Evolutionary conservation across 2,113 vertebrate species (phyloP).

Genomic region (Mus pahari): DNA sequence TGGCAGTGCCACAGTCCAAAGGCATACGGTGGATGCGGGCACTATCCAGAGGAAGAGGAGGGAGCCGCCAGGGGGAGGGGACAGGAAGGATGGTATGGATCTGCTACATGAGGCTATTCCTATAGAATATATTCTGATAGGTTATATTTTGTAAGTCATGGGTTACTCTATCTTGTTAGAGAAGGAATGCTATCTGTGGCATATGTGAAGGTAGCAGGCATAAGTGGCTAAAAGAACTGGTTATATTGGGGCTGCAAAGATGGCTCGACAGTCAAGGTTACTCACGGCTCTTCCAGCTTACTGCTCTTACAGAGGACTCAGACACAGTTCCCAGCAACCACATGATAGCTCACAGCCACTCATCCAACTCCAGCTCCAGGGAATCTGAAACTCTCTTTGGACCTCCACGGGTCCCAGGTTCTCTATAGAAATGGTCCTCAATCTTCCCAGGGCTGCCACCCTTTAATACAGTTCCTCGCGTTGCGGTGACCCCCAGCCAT

Average conservation of each 20-base stretch:
- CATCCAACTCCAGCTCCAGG: not conserved
- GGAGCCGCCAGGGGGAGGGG: too few species aligned
- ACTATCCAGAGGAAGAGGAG: not conserved
- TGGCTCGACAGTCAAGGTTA: not conserved
- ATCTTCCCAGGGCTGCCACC: not conserved
- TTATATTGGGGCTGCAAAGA: not conserved
- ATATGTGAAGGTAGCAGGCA: not conserved
- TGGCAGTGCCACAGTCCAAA: not conserved
- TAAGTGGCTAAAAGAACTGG: constrained; percentile 2
- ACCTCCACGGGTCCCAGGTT: not conserved
- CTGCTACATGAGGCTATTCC: not conserved
- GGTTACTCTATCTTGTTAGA: not conserved
- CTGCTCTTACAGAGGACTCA: not conserved
- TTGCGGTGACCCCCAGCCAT: not conserved
- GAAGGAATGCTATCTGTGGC: fast-evolving
- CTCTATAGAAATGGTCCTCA: not conserved
- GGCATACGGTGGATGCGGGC: not conserved
- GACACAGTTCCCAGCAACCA: not conserved
- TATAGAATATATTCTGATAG: too few species aligned
- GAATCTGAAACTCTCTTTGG: not conserved
- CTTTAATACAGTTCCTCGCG: not conserved
- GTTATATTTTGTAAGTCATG: not conserved
- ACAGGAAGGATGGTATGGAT: too few species aligned
- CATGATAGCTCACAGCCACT: not conserved
- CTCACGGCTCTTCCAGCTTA: not conserved